Evolutionary conservation across 2,113 vertebrate species (phyloP).

Genomic region (Verasper variegatus): DNA sequence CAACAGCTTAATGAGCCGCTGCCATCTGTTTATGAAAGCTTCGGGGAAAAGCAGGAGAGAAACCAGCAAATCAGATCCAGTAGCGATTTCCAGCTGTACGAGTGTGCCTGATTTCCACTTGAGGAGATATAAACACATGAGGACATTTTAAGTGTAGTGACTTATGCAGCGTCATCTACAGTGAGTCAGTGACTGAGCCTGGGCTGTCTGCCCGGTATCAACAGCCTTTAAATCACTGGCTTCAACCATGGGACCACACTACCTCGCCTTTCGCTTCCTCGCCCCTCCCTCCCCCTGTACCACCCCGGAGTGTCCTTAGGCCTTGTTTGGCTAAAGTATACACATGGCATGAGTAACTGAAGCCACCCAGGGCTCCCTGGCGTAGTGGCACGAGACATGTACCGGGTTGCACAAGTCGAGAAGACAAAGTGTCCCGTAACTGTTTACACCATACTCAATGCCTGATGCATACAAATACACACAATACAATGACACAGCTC

Average conservation of each 20-base stretch:
- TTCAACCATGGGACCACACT: constrained; percentile 82
- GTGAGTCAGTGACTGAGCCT: constrained; percentile 80
- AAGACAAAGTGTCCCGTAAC: constrained; percentile 60
- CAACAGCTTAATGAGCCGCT: constrained; percentile 82
- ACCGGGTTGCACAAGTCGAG: constrained; percentile 61
- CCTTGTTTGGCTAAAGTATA: constrained; percentile 78
- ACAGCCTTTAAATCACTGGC: constrained; percentile 83
- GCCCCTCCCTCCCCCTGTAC: constrained; percentile 67
- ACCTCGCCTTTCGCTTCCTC: constrained; percentile 72
- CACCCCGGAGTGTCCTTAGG: constrained; percentile 78
- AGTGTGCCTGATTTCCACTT: constrained; percentile 79
- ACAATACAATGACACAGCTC: constrained; percentile 52
- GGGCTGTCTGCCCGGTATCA: constrained; percentile 80
- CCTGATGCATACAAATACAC: constrained; percentile 54
- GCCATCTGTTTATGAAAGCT: constrained; percentile 83
- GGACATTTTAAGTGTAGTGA: constrained; percentile 83
- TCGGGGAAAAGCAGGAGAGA: constrained; percentile 58
- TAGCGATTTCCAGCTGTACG: constrained; percentile 80
- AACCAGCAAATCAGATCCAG: constrained; percentile 77
- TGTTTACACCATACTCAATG: constrained; percentile 63
- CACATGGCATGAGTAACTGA: constrained; percentile 78
- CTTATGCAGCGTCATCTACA: constrained; percentile 77
- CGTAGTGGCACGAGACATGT: constrained; percentile 71
- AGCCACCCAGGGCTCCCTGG: constrained; percentile 77
- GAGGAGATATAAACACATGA: constrained; percentile 81